phyloP scores from a whole-genome alignment of 2,113 vertebrate species.

The Lagopus leucura region DNA sequence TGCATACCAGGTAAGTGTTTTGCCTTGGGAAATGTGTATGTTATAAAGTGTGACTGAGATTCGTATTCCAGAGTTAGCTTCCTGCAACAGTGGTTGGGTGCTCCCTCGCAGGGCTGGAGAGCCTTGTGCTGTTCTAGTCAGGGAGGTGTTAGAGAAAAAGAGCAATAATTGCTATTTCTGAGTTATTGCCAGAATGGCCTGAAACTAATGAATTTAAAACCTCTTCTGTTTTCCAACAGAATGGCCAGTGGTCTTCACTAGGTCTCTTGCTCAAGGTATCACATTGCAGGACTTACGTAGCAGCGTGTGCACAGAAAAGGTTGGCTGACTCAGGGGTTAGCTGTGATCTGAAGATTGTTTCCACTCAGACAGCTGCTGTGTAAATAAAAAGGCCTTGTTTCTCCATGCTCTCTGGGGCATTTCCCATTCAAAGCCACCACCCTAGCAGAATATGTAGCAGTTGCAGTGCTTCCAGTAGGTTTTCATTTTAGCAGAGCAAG shows the following conservation, averaged over 20 bases:
- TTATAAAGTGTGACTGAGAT: background rate
- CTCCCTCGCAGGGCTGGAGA: background rate
- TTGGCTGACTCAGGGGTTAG: fast-evolving
- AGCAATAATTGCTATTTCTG: background rate
- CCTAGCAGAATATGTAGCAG: background rate
- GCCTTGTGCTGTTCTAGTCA: background rate
- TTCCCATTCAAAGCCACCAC: background rate
- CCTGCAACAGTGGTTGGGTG: background rate
- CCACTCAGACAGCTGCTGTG: background rate
- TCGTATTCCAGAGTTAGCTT: background rate
- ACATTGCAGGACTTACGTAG: background rate
- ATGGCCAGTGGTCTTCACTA: background rate
- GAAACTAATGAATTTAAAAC: background rate
- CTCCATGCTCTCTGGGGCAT: background rate
- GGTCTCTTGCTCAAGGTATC: fast-evolving
- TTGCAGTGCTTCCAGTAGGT: background rate
- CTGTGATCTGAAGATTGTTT: background rate
- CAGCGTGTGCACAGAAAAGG: fast-evolving
- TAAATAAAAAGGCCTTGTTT: background rate
- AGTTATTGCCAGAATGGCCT: background rate
- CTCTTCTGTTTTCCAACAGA: background rate
- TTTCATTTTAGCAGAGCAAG: background rate
- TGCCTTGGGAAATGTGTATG: background rate
- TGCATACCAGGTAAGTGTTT: background rate
- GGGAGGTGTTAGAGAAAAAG: background rate